A percentile compares a stretch with the other conserved stretches of the same genome.
Evolutionary conservation across 2,797 vertebrate genomes (phyloP).

Genomic region (Melanotaenia maccullochi): DNA sequence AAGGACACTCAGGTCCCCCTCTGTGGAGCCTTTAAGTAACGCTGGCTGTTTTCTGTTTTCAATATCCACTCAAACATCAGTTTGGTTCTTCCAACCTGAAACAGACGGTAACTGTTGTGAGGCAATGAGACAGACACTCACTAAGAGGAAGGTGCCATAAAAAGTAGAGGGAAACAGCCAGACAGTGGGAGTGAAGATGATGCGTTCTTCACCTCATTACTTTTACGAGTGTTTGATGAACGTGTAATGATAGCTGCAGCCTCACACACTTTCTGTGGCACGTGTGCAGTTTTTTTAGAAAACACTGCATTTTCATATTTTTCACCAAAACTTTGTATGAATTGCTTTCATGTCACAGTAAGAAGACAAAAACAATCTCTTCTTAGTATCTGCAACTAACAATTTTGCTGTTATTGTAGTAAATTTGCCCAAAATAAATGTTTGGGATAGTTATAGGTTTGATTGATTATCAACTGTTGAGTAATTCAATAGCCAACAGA

Average conservation of each 20-base stretch:
- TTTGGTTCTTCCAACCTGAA: slow-evolving; percentile 11
- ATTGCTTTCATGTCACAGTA: too few relatives aligned
- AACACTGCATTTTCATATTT: slow-evolving; percentile 6
- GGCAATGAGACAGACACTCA: slow-evolving; percentile 5
- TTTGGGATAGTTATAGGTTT: too few relatives aligned
- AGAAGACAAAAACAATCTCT: too few relatives aligned
- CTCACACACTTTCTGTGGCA: slow-evolving; percentile 19
- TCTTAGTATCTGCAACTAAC: too few relatives aligned
- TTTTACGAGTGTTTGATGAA: slow-evolving; percentile 45
- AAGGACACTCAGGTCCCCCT: slow-evolving; percentile 49
- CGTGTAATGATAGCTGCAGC: slow-evolving; percentile 29
- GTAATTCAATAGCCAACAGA: too few relatives aligned
- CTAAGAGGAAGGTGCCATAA: slow-evolving; percentile 37
- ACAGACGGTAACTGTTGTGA: slow-evolving; percentile 25
- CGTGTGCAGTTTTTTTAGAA: not conserved
- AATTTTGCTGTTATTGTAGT: too few relatives aligned
- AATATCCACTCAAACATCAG: slow-evolving; percentile 30
- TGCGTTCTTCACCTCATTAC: slow-evolving; percentile 38
- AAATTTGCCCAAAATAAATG: too few relatives aligned
- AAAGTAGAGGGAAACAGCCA: slow-evolving; percentile 46
- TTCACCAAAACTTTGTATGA: not conserved
- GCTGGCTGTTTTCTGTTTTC: slow-evolving; percentile 24
- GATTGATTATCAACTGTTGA: too few relatives aligned
- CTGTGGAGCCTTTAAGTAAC: slow-evolving; percentile 17
- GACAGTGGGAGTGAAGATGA: slow-evolving; percentile 27